Base-by-base conservation (phyloP, 37 sponge, comb jelly and placozoan species). In the Tethya wilhelma region DNA sequence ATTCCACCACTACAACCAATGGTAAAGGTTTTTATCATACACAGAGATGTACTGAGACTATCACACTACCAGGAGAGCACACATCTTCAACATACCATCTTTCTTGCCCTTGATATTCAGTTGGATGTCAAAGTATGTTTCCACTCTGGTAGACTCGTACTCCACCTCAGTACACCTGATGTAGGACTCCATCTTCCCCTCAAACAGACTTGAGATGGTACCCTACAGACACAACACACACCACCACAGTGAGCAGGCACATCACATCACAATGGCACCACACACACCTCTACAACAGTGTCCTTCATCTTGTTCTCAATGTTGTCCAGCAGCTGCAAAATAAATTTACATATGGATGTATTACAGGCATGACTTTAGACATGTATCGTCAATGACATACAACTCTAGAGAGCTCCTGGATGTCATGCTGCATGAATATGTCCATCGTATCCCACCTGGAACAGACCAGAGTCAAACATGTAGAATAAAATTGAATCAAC, bases 371-470 rank as follows among this genome's bases (percentile, higher is more conserved):
- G 60, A 12, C 19, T 37, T 22, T 38, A 38, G 14, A 67, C 44
- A n/a, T n/a, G n/a, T n/a, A n/a, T n/a, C n/a, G n/a, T 9, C 26
- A 32, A 5, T 6, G 0, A 82, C 91, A 67, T 78, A 95, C 93
- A 79, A 98, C 99, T 80, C 99, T 57, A 59, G 84, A 89, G 71
- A 98, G 77, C 62, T 98, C 99, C 64, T 98, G 99, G 17, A 98
- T 86, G 72, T 98, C 99, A 72, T 98, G 99, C 69, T 98, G 99
- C 99, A 98, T 98, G 77, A 98, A 96, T 5, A 89, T 90, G 59
- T 98, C 99, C 74, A 95, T 67, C 0, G 99, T 93, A 56, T 98
- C 97, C 99, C 99, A 98, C 23, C 92, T 83, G 44, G 0, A 22
- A n/a, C n/a, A 66, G 6, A 34, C 4, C 36, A 66, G 7, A 12